These are phyloP conservation scores for Bathynomus jamesi DNA, from an alignment of 1,140 invertebrate species.

Conservation along the genomic window DNA sequence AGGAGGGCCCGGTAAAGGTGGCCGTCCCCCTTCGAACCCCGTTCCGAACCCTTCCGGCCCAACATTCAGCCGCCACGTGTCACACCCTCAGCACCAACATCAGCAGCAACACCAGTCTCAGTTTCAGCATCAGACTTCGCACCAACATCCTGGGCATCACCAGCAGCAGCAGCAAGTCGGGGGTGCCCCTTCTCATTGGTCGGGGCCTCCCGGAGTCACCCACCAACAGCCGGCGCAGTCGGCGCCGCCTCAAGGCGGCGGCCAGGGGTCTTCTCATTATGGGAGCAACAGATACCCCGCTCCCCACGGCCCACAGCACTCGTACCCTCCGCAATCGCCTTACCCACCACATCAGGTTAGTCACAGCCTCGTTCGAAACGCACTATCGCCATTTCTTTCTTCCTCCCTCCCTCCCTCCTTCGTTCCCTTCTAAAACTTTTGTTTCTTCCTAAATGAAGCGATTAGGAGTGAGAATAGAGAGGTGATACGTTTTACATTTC, in stretches of 20 bases:
- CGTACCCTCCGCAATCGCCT: not conserved
- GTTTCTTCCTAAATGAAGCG: too few relatives aligned
- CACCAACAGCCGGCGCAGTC: not conserved
- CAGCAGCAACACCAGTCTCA: not conserved
- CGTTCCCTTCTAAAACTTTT: too few relatives aligned
- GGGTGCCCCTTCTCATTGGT: not conserved
- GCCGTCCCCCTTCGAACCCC: not conserved
- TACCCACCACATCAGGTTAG: not conserved
- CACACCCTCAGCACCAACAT: not conserved
- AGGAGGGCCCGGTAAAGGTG: not conserved
- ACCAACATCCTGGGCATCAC: not conserved
- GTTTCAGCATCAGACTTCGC: not conserved
- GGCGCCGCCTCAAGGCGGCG: not conserved
- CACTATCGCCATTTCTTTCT: not conserved
- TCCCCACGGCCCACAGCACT: not conserved
- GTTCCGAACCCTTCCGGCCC: not conserved
- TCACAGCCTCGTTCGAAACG: too few relatives aligned
- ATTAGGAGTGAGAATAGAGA: too few relatives aligned
- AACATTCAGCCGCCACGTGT: not conserved
- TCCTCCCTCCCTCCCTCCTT: too few relatives aligned
- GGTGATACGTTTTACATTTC: too few relatives aligned
- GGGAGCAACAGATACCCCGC: not conserved
- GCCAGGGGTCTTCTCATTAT: not conserved
- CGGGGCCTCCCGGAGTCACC: not conserved
- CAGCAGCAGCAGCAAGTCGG: not conserved